Evolutionary conservation across 1,140 invertebrate species (phyloP).

Genomic region (Pachypeltis micranthus): DNA sequence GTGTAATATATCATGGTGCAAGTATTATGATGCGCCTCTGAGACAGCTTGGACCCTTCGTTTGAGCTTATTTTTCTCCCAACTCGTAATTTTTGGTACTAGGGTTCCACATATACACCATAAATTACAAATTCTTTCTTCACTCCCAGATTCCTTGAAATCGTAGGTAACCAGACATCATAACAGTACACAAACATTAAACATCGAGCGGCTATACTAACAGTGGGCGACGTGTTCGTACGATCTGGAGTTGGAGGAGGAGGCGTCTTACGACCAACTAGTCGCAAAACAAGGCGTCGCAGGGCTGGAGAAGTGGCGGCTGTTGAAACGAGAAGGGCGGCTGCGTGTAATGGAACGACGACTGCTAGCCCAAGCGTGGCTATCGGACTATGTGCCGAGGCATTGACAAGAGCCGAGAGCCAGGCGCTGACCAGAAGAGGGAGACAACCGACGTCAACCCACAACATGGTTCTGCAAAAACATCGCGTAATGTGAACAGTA

Average conservation of each 20-base stretch:
- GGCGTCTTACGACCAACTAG: conserved; percentile 78
- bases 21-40: too few species aligned
- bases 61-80: too few species aligned
- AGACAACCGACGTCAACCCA: conserved; percentile 70
- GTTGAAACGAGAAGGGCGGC: conserved; percentile 49
- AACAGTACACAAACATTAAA: too few species aligned
- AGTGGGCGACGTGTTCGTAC: conserved; percentile 30
- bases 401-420: conserved; percentile 67
- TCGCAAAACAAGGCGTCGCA: conserved; percentile 48
- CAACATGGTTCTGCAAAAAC: conserved; percentile 56
- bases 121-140: too few species aligned
- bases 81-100: too few species aligned
- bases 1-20: too few species aligned
- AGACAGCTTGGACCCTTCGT: too few species aligned
- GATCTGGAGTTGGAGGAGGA: conserved; percentile 54
- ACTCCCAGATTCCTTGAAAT: too few species aligned
- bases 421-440: conserved; percentile 61
- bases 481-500: too few species aligned
- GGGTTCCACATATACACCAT: too few species aligned
- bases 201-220: too few species aligned
- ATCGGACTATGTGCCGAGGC: conserved; percentile 62
- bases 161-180: too few species aligned
- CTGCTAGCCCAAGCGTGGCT: conserved; percentile 52
- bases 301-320: conserved; percentile 41
- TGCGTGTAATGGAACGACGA: conserved; percentile 53